Evolutionary conservation across 2,797 vertebrate genomes (phyloP).

Genomic region (Falco peregrinus): DNA sequence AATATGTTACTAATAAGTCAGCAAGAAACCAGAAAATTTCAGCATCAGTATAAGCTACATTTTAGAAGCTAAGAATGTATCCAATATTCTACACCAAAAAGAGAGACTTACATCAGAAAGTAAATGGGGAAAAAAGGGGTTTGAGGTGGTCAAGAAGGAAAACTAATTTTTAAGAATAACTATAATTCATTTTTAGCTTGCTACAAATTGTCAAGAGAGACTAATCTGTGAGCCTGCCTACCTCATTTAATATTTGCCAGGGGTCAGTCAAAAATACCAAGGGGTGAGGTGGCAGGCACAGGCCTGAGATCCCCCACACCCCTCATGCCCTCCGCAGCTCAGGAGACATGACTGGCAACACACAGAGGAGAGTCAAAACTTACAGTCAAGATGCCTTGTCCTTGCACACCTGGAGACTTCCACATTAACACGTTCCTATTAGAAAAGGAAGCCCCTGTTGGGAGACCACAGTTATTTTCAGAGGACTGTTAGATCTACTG

Average conservation of each 20-base stretch:
- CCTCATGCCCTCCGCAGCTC: neutral
- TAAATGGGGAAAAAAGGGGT: rapidly evolving
- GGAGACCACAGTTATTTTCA: neutral
- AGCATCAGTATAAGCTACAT: neutral
- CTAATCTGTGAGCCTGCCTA: neutral
- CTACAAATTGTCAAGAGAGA: neutral
- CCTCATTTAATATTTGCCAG: neutral
- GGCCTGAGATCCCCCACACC: neutral
- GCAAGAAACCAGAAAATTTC: neutral
- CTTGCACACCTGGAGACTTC: neutral
- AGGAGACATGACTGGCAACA: neutral
- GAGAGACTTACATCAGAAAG: neutral
- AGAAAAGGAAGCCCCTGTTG: neutral
- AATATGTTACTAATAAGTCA: neutral
- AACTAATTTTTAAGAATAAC: neutral
- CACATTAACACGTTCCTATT: rapidly evolving
- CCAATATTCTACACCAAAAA: neutral
- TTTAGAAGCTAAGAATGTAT: neutral
- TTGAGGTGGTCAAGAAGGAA: neutral
- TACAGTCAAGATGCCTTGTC: neutral
- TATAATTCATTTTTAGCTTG: neutral
- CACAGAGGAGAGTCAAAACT: neutral
- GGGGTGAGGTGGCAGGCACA: rapidly evolving
- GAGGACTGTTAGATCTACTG: neutral
- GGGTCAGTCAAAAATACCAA: neutral